These are phyloP conservation scores for Pantherophis alleghaniensis DNA, from an alignment of 2,797 vertebrate genomes.

Conservation along the genomic window DNA sequence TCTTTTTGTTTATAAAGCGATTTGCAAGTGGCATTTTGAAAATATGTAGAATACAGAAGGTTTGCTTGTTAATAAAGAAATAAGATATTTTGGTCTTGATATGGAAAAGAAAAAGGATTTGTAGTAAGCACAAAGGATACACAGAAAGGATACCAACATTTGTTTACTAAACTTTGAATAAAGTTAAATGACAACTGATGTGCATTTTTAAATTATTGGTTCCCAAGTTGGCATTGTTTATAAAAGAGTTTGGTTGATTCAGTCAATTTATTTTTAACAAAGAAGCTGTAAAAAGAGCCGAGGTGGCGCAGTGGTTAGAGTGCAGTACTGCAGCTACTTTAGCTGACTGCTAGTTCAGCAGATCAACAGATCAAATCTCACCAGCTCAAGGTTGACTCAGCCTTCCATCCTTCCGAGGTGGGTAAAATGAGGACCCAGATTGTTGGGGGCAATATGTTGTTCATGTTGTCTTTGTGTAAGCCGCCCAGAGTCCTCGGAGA, in stretches of 20 bases:
- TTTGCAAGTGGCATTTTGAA: neutral
- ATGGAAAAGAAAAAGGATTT: neutral
- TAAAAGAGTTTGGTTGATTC: slow-evolving; percentile 50
- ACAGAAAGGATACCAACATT: neutral
- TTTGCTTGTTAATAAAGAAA: neutral
- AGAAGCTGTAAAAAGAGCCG: slow-evolving; percentile 25
- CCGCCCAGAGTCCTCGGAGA: too few relatives aligned
- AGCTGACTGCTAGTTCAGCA: too few relatives aligned
- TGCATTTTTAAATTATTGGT: neutral
- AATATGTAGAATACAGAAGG: neutral
- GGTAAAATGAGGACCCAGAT: too few relatives aligned
- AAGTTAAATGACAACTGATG: neutral
- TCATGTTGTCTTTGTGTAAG: too few relatives aligned
- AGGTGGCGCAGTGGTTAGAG: too few relatives aligned
- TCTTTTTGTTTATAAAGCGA: neutral
- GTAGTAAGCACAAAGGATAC: neutral
- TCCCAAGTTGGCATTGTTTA: neutral
- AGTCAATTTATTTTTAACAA: slow-evolving; percentile 58
- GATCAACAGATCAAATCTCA: too few relatives aligned
- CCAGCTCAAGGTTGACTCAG: too few relatives aligned
- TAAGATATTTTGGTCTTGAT: neutral
- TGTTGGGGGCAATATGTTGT: too few relatives aligned
- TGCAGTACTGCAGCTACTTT: too few relatives aligned
- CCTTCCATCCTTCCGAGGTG: too few relatives aligned
- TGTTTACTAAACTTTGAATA: neutral